Evolutionary conservation across 1,140 invertebrate species (phyloP).

Genomic region (Drosophila albomicans): DNA sequence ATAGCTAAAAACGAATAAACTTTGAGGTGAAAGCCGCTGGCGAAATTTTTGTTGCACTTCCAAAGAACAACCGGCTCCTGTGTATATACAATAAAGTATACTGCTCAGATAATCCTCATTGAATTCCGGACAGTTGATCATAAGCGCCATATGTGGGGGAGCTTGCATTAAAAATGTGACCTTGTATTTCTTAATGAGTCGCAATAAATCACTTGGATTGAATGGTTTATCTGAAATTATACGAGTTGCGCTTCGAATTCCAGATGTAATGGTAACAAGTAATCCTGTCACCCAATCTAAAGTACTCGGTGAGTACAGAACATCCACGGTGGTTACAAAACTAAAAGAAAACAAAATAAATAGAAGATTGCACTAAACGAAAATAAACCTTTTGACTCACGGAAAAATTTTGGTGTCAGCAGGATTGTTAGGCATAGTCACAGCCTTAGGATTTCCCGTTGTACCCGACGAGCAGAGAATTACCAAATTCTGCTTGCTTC

Average conservation of each 20-base stretch:
- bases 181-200: slow-evolving; percentile 5
- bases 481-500: slow-evolving; percentile 2
- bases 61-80: not conserved
- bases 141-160: slow-evolving; percentile 6
- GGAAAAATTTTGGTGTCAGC: not conserved
- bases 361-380: no score
- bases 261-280: not conserved
- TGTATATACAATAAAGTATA: not conserved
- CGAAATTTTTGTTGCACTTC: not conserved
- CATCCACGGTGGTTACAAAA: not conserved
- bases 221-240: not conserved
- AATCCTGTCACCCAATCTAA: slow-evolving; percentile 7
- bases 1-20: not conserved
- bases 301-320: not conserved
- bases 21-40: not conserved
- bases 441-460: slow-evolving; percentile 8
- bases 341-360: not conserved
- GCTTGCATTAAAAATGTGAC: not conserved
- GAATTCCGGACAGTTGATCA: not conserved
- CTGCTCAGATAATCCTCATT: not conserved
- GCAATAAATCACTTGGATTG: not conserved
- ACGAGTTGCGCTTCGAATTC: not conserved
- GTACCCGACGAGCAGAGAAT: slow-evolving; percentile 13
- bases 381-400: not conserved
- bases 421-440: not conserved